Base-by-base conservation (phyloP, 2,113 vertebrate species). In the Halichoeres trimaculatus region DNA sequence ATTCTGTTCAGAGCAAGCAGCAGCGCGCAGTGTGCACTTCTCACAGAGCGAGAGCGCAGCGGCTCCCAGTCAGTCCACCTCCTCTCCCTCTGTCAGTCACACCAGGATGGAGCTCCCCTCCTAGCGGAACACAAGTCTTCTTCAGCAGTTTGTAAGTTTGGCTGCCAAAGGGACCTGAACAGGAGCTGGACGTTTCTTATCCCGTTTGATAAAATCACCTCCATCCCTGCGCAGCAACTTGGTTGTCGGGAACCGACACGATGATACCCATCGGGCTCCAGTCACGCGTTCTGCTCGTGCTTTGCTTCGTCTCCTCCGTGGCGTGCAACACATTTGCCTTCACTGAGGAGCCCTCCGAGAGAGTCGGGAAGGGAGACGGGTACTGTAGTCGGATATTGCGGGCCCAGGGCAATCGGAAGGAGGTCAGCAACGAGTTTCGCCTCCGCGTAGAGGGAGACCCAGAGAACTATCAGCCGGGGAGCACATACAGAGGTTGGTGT, bases 371-470 rank as follows among this genome's bases (percentile, higher is more conserved):
- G 69, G 95, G 95, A 11, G 97, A 99, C 91, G 97, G 97, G 64
- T 98, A 97, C 69, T 99, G 98, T 91, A 97, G 96, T 80, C 94
- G 96, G 84, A 96, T 99, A 81, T 84, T 98, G 84, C 92, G 96
- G 88, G 96, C 95, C 74, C 97, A 98, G 78, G 95, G 95, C 86
- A 95, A 93, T 34, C 89, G 95, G 75, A 96, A 94, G 75, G 98
- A 99, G 88, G 93, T 94, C 65, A 97, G 95, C 89, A 96, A 86
- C 64, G 98, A 98, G 91, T 99, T 99, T 90, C 95, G 95, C 78
- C 96, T 99, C 63, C 95, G 96, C 82, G 95, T 99, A 45, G 98
- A 99, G 84, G 97, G 97, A 61, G 97, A 98, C 67, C 98, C 97
- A 0, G 96, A 98, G 80, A 95, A 92, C 92, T 99, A 99, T 78